Evolutionary conservation across 2,113 vertebrate genomes (phyloP).

Genomic region (Bufo gargarizans): DNA sequence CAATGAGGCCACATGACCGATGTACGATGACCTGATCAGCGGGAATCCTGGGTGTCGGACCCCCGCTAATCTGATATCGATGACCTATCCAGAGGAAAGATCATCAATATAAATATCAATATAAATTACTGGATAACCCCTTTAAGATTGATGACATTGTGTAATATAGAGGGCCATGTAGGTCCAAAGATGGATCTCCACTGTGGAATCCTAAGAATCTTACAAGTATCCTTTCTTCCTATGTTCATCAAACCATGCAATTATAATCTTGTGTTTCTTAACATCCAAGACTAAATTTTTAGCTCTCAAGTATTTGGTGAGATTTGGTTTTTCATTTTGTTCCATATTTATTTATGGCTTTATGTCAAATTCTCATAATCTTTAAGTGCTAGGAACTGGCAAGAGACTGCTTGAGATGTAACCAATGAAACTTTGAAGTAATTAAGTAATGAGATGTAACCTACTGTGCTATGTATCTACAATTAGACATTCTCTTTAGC

Average conservation of each 20-base stretch:
- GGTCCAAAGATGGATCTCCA: too few relatives aligned
- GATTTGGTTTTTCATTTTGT: not conserved
- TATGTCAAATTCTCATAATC: conserved; percentile 28
- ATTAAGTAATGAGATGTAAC: conserved; percentile 44
- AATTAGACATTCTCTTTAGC: conserved; percentile 30
- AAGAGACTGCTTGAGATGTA: conserved; percentile 20
- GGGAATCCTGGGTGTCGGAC: too few relatives aligned
- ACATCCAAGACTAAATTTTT: not conserved
- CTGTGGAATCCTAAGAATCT: not conserved
- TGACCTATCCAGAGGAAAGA: too few relatives aligned
- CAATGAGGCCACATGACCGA: too few relatives aligned
- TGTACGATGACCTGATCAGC: too few relatives aligned
- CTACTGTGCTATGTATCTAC: conserved; percentile 4
- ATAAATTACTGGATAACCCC: too few relatives aligned
- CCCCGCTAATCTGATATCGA: too few relatives aligned
- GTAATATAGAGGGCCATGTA: too few relatives aligned
- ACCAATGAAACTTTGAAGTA: conserved; percentile 13
- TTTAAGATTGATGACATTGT: too few relatives aligned
- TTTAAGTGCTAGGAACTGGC: conserved; percentile 35
- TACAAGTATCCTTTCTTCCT: not conserved
- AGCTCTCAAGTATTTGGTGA: not conserved
- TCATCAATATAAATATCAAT: too few relatives aligned
- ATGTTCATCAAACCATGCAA: too few relatives aligned
- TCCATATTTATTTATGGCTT: conserved; percentile 22
- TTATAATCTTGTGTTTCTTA: not conserved